A percentile compares a stretch with the other conserved stretches of the same genome.
These are phyloP conservation scores for Calosoma granatense DNA, from an alignment of 1,140 invertebrate species.

Conservation along the genomic window DNA sequence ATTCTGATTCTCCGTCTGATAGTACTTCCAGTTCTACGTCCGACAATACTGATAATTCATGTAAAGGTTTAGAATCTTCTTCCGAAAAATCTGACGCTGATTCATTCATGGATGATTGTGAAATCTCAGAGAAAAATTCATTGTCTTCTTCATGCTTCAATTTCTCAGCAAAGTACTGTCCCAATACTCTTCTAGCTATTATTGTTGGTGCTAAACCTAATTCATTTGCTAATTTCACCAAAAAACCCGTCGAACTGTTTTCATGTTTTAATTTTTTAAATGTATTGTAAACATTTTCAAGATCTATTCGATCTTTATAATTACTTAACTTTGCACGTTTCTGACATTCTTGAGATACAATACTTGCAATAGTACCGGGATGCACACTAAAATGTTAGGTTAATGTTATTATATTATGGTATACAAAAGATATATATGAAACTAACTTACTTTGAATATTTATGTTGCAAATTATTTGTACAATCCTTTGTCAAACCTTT, in stretches of 20 bases:
- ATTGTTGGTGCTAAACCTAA: conserved; percentile 49
- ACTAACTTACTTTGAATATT: conserved; percentile 29
- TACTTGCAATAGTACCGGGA: conserved; percentile 40
- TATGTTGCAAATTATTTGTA: conserved; percentile 28
- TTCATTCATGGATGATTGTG: no score
- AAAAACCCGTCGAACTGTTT: conserved; percentile 38
- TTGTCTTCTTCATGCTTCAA: conserved; percentile 13
- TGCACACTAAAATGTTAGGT: conserved; percentile 31
- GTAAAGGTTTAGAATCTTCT: no score
- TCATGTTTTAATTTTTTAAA: conserved; percentile 26
- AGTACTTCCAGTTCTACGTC: no score
- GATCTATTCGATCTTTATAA: conserved; percentile 22
- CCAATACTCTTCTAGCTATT: conserved; percentile 53
- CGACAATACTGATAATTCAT: no score
- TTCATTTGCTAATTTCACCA: conserved; percentile 45
- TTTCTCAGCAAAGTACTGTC: conserved; percentile 40
- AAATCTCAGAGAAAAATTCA: no score
- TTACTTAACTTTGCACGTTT: conserved; percentile 36
- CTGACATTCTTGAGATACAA: conserved; percentile 36
- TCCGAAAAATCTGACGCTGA: no score
- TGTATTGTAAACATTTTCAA: conserved; percentile 26
- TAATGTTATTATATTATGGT: conserved; percentile 12
- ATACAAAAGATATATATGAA: conserved; percentile 10
- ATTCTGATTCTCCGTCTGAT: no score
- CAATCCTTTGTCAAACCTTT: conserved; percentile 33